Evolutionary conservation across 2,797 vertebrate genomes (phyloP).

Genomic region (Scyliorhinus canicula): DNA sequence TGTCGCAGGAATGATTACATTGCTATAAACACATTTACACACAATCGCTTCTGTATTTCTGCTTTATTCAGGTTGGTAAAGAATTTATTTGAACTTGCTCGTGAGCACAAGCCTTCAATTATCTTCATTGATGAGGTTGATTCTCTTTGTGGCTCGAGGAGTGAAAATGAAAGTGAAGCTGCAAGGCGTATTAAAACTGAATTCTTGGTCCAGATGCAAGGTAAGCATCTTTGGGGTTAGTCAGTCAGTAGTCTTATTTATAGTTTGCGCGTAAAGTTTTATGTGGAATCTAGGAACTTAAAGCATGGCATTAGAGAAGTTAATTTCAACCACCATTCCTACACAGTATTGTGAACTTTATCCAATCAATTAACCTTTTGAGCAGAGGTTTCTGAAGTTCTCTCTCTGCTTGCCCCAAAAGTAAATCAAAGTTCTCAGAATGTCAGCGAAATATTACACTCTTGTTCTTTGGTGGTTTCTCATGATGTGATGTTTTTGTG

Average conservation of each 20-base stretch:
- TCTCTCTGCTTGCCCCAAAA: background rate
- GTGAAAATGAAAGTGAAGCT: slow-evolving; percentile 96
- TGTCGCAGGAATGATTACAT: background rate
- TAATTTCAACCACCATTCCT: background rate
- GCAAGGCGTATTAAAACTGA: slow-evolving; percentile 95
- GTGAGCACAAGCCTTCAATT: slow-evolving; percentile 93
- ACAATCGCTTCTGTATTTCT: background rate
- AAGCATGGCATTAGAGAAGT: too few relatives aligned
- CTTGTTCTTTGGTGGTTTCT: background rate
- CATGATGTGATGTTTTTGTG: background rate
- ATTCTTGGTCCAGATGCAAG: slow-evolving; percentile 98
- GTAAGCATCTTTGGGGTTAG: slow-evolving; percentile 50
- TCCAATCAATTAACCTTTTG: background rate
- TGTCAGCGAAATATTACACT: background rate
- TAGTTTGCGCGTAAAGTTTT: background rate
- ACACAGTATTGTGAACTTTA: background rate
- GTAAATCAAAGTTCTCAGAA: background rate
- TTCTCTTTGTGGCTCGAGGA: slow-evolving; percentile 90
- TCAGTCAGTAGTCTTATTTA: background rate
- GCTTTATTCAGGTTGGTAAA: slow-evolving; percentile 77
- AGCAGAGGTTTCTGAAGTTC: background rate
- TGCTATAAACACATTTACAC: background rate
- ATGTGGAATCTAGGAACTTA: background rate
- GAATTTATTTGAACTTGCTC: slow-evolving; percentile 86
- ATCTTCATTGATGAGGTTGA: slow-evolving; percentile 98